Base-by-base conservation (phyloP, 2,888 invertebrate genomes). In the Drosophila melanosoma region DNA sequence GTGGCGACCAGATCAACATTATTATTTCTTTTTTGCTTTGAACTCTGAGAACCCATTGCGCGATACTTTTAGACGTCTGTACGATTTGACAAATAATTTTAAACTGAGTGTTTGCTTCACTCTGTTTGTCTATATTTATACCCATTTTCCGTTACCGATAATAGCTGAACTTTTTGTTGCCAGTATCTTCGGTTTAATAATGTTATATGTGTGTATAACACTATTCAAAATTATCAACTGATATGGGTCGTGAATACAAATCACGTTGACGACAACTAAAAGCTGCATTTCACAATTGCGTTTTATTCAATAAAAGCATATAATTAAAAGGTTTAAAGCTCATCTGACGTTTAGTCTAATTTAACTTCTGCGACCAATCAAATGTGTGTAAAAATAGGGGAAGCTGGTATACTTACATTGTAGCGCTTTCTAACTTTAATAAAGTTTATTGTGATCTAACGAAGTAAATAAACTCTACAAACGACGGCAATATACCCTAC, bases 21-120 rank as follows among this genome's bases (percentile, higher is more conserved):
- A 52, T 85, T 82, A 63, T 76, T 90, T 0, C 57, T 38, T 35
- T 51, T 79, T 2, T 65, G 32, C 36, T 78, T 79, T 26, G 76
- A 63, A 56, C 3, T 53, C 26, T 0, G 36, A 11, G 8, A 20
- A 56, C 73, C 79, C 79, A 79, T 79, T 36, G 51, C 33, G 38
- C 29, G 35, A 33, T 48, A 29, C 26, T 76, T 51, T 12, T 8
- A 35, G 20, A 42, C 49, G 63, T 66, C 63, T 66, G 20, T 35
- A 26, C 54, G 23, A 4, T 10, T 49, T 7, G 54, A 33, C 66
- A 40, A 72, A 53, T 56, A 45, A 35, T 48, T 32, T 36, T 63
- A 15, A 32, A 79, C 79, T 79, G 69, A 69, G 32, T 12, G 29
- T 60, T 57, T 59, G 32, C 8, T 48, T 58, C 49, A n/a, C 35